phyloP scores from a whole-genome alignment of 2,797 vertebrate genomes.

The Pteronotus mesoamericanus region DNA sequence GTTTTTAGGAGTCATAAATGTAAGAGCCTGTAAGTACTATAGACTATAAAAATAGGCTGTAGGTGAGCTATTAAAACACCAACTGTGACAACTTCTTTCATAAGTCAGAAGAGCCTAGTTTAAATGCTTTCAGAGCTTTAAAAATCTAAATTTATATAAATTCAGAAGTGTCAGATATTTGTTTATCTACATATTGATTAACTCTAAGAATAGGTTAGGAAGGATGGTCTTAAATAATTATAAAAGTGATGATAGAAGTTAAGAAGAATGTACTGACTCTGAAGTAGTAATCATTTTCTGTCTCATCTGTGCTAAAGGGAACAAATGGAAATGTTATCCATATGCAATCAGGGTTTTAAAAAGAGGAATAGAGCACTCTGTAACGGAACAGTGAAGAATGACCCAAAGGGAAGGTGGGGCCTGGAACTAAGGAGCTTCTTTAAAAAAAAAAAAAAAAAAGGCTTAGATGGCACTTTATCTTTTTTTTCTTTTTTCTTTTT shows the following conservation, averaged over 20 bases:
- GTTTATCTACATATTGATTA: conserved; percentile 8
- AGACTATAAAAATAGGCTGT: conserved; percentile 20
- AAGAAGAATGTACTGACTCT: background rate
- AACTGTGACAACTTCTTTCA: conserved; percentile 30
- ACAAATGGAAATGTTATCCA: background rate
- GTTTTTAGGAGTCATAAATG: conserved; percentile 14
- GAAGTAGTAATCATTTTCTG: background rate
- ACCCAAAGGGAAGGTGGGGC: background rate
- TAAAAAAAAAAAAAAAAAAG: background rate
- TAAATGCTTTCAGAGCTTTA: background rate
- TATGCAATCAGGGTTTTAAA: background rate
- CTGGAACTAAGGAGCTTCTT: background rate
- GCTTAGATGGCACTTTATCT: background rate
- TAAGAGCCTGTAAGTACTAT: background rate
- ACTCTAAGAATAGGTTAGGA: background rate
- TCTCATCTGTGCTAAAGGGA: background rate
- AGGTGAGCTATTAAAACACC: conserved; percentile 16
- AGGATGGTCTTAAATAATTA: background rate
- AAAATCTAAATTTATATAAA: conserved; percentile 1
- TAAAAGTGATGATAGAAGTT: background rate
- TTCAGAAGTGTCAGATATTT: background rate
- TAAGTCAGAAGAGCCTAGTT: conserved; percentile 3
- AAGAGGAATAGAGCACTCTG: background rate
- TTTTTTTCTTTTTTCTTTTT: background rate
- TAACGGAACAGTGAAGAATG: background rate